Base-by-base conservation (phyloP, 1,140 invertebrate genomes). In the Ostrea edulis region DNA sequence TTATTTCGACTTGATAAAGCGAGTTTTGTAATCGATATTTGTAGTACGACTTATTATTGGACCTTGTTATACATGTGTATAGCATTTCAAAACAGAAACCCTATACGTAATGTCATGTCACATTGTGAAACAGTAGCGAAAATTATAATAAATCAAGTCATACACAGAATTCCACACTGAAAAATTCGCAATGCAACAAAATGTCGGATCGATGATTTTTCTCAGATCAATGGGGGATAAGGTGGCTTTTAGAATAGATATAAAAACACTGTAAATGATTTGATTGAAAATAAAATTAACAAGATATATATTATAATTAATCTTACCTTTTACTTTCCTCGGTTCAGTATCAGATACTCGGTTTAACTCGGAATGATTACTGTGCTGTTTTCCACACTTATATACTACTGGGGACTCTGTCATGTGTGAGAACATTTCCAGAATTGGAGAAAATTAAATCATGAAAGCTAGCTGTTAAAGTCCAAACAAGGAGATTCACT, bases 401-500 rank as follows among this genome's bases (percentile, higher is more conserved):
- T 77, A 77, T 77, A 77, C 25, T 14, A 14, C 0, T 14, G 0
- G 0, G 9, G 11, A 62, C 0, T 35, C 0, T 71, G 65, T 25
- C 65, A 77, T 35, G 22, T 77, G 22, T 77, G 68, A 77, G 68
- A 77, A 44, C 68, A 77, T 35, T 77, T 25, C 68, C 68, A 77
- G 25, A 77, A 77, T 14, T 77, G 68, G 68, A 12, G 14, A 77
- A 25, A 77, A 77, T 29, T 35, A 25, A 5, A 12, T 14, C 11
- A 77, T 29, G 22, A 14, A 25, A 71, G 22, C 11, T n/a, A 5
- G 35, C 35, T 35, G 29, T 25, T 77, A 22, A 14, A 12, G 35
- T 77, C 68, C 68, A 77, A 77, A 77, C 68, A 77, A 77, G 68
- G 68, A 77, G 8, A 35, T 77, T 35, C 22, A 14, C 68, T 29